A percentile compares a stretch with the other conserved stretches of the same genome.
These are phyloP conservation scores for Trematomus loennbergii DNA, from an alignment of 2,113 vertebrate genomes.

Conservation along the genomic window DNA sequence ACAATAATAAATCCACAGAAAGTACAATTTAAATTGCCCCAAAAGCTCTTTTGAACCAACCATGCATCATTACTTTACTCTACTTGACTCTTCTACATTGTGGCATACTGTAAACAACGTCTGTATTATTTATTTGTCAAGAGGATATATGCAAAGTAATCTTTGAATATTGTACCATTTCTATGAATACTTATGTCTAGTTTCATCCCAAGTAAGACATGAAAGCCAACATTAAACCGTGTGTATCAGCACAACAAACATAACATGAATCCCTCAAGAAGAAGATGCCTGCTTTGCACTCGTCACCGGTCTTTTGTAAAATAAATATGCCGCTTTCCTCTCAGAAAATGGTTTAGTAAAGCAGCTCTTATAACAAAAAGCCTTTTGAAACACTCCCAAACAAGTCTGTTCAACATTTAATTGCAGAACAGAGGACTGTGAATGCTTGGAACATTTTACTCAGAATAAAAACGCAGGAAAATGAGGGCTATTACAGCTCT, in stretches of 20 bases:
- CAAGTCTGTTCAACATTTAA: conserved; percentile 37
- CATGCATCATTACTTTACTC: neutral
- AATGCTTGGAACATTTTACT: conserved; percentile 38
- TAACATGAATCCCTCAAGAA: conserved; percentile 20
- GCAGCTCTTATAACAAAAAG: conserved; percentile 41
- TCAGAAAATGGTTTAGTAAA: conserved; percentile 19
- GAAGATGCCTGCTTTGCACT: neutral
- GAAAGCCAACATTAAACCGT: conserved; percentile 25
- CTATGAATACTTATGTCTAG: neutral
- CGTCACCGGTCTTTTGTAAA: conserved; percentile 1
- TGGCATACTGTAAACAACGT: neutral
- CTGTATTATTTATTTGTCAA: neutral
- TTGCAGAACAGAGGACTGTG: conserved; percentile 12
- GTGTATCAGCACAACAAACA: conserved; percentile 53
- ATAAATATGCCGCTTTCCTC: conserved; percentile 22
- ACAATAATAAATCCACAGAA: neutral
- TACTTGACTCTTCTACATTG: neutral
- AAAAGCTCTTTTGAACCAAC: neutral
- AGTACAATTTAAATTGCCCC: neutral
- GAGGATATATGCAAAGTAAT: neutral
- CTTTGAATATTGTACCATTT: neutral
- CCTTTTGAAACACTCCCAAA: conserved; percentile 23
- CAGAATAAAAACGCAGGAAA: conserved; percentile 24
- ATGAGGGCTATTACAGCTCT: conserved; percentile 29
- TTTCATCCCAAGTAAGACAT: conserved; percentile 8